These are phyloP conservation scores for Phortica magna DNA, from an alignment of 2,888 invertebrate species.

Conservation along the genomic window DNA sequence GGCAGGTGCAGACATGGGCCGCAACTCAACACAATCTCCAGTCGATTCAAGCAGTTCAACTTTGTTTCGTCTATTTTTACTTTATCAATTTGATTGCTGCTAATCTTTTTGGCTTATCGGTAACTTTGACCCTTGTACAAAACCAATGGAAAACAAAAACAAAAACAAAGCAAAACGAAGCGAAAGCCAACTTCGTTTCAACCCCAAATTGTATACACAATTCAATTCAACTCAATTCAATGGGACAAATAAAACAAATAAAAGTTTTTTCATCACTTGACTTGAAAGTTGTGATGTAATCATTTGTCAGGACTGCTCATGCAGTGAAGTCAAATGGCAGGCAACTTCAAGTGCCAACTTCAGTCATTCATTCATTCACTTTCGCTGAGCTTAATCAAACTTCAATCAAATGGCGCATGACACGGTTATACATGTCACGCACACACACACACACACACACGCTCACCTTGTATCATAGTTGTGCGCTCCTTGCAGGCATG, in stretches of 20 bases:
- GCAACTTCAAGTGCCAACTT: background rate
- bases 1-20: background rate
- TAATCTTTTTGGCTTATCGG: background rate
- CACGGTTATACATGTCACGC: background rate
- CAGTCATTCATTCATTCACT: constrained; percentile 39
- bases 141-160: background rate
- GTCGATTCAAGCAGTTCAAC: background rate
- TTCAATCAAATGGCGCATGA: background rate
- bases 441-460: background rate
- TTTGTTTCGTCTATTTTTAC: background rate
- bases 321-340: background rate
- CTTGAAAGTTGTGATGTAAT: background rate
- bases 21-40: background rate
- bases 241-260: background rate
- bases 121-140: background rate
- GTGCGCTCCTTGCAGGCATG: background rate
- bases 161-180: background rate
- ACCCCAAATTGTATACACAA: background rate
- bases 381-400: background rate
- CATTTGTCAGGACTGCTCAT: background rate
- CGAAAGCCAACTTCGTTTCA: background rate
- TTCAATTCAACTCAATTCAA: background rate
- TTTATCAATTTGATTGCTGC: background rate
- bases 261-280: background rate
- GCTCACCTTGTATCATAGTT: too few relatives aligned